Evolutionary conservation across 2,113 vertebrate genomes (phyloP).

Genomic region (Tonatia bakeri): DNA sequence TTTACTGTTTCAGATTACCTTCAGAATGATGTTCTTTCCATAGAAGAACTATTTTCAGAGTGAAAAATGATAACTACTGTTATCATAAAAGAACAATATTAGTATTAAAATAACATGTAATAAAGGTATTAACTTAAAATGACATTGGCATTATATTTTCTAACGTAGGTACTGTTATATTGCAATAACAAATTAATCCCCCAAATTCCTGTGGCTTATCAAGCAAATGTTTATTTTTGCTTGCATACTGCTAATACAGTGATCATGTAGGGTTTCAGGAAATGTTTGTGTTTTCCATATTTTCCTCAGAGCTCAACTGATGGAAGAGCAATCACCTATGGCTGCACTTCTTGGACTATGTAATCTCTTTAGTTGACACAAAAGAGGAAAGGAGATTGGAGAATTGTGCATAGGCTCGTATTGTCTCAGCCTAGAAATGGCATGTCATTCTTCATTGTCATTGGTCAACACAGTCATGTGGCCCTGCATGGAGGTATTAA

Average conservation of each 20-base stretch:
- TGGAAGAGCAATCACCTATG: neutral
- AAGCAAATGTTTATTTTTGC: neutral
- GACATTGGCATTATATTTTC: neutral
- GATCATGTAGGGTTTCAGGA: neutral
- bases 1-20: constrained; percentile 17
- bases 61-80: neutral
- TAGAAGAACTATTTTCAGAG: neutral
- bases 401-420: neutral
- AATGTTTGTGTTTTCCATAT: neutral
- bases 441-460: neutral
- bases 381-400: neutral
- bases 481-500: neutral
- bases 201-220: neutral
- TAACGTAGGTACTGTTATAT: neutral
- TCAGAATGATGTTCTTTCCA: neutral
- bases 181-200: neutral
- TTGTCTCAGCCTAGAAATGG: neutral
- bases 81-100: neutral
- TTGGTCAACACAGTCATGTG: neutral
- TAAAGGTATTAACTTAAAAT: neutral
- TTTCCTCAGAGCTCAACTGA: neutral
- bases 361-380: neutral
- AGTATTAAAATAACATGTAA: neutral
- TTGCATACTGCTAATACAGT: neutral
- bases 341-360: neutral